These are phyloP conservation scores for Theristicus caerulescens DNA, from an alignment of 2,113 vertebrate species.

Conservation along the genomic window DNA sequence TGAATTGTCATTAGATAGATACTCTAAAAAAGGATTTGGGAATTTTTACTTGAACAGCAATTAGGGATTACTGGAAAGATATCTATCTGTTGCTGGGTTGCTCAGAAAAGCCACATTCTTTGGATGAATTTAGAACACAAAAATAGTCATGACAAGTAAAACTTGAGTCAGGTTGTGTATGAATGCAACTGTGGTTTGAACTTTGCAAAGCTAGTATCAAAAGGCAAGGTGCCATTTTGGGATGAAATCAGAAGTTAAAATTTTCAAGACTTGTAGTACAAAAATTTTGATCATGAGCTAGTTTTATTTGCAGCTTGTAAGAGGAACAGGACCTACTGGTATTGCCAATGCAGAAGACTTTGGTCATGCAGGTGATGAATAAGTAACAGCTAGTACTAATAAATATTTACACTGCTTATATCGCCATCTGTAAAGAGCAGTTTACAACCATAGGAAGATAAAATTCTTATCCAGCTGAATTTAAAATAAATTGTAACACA, in stretches of 20 bases:
- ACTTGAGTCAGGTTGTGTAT: background rate
- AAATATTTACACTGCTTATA: background rate
- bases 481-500: background rate
- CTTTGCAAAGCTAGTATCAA: background rate
- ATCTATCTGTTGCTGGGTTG: background rate
- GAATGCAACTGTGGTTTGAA: background rate
- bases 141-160: background rate
- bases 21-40: background rate
- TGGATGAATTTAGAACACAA: background rate
- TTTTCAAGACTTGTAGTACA: background rate
- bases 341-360: background rate
- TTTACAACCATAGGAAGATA: background rate
- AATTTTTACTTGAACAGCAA: background rate
- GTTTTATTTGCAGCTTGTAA: background rate
- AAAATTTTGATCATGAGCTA: background rate
- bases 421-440: background rate
- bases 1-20: background rate
- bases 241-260: background rate
- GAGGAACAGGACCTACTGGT: background rate
- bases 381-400: background rate
- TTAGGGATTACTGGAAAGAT: background rate
- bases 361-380: background rate
- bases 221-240: background rate
- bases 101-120: background rate
- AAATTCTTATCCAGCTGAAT: background rate